phyloP scores from a whole-genome alignment of 2,797 vertebrate species.

The Tachyglossus aculeatus region DNA sequence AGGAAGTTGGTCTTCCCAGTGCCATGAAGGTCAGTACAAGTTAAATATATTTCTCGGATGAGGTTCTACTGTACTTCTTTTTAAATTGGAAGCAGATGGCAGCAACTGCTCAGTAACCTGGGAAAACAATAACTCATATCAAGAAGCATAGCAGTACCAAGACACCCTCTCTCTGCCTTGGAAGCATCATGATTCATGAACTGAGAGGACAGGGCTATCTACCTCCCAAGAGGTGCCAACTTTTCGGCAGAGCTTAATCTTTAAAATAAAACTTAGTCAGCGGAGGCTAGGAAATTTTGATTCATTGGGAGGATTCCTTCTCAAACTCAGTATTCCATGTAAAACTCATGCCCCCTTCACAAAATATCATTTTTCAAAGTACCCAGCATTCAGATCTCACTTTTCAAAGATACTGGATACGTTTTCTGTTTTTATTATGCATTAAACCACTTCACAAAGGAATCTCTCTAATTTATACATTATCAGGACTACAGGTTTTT shows the following conservation, averaged over 20 bases:
- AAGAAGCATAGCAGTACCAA: neutral
- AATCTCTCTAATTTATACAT: neutral
- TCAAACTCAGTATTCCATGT: neutral
- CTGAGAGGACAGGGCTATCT: too few relatives aligned
- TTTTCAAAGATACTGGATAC: neutral
- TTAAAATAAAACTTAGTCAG: neutral
- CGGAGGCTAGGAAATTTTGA: neutral
- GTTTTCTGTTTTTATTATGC: neutral
- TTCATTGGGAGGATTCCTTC: too few relatives aligned
- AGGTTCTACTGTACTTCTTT: too few relatives aligned
- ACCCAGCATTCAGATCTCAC: neutral
- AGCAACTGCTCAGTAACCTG: neutral
- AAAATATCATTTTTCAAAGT: neutral
- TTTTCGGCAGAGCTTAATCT: neutral
- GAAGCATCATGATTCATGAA: neutral
- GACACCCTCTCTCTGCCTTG: rapidly evolving
- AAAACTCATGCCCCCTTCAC: neutral
- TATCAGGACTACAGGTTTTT: neutral
- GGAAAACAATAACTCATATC: neutral
- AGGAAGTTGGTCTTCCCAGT: neutral
- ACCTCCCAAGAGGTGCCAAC: neutral
- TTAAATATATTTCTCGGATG: neutral
- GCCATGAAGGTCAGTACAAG: neutral
- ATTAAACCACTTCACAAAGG: neutral
- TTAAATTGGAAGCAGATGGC: neutral